Evolutionary conservation across 2,113 vertebrate genomes (phyloP).

Genomic region (Scortum barcoo): DNA sequence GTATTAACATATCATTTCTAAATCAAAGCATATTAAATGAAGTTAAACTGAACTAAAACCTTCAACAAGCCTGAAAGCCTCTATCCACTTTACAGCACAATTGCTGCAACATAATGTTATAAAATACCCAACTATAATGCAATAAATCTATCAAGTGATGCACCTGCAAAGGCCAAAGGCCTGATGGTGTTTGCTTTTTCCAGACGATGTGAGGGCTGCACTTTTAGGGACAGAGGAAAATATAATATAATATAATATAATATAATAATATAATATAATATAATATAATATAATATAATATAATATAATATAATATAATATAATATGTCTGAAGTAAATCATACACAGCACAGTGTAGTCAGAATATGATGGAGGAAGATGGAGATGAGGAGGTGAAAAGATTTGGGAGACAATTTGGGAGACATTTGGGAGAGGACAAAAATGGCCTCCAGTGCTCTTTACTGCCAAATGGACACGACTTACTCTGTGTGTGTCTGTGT

Average conservation of each 20-base stretch:
- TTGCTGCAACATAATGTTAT: neutral
- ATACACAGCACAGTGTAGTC: neutral
- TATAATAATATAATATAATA: no score
- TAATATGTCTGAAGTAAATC: neutral
- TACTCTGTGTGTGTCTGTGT: neutral
- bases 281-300: no score
- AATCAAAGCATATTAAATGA: neutral
- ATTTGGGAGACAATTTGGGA: neutral
- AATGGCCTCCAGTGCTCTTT: slow-evolving; percentile 47
- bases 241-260: neutral
- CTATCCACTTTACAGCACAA: neutral
- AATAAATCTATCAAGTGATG: neutral
- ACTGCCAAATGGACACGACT: slow-evolving; percentile 34
- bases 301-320: neutral
- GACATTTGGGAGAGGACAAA: slow-evolving; percentile 17
- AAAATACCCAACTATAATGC: neutral
- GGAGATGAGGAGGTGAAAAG: neutral
- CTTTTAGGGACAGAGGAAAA: neutral
- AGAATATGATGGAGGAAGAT: neutral
- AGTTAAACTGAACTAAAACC: neutral
- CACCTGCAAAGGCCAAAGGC: neutral
- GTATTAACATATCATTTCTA: neutral
- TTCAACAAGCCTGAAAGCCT: no score
- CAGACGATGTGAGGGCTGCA: neutral
- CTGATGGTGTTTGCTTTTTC: neutral